Percentiles rank a stretch among this genome's conserved stretches.
Evolutionary conservation across 2,888 invertebrate species (phyloP).

Genomic region (Chaetoderma sp.): DNA sequence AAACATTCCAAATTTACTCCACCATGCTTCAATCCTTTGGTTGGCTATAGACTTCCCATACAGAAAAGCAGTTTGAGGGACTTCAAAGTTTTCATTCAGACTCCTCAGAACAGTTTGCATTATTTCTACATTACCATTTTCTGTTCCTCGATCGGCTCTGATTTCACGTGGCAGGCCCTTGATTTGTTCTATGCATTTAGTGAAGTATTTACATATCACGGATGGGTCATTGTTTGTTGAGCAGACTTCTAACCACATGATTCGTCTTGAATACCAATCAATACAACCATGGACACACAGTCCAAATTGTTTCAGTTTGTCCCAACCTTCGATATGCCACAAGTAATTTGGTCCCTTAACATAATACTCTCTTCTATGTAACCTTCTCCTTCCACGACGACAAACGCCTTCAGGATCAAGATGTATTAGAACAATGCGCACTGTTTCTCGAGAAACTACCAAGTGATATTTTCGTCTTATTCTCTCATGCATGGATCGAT

Average conservation of each 20-base stretch:
- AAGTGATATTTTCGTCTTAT: background rate
- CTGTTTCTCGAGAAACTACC: conserved; percentile 3
- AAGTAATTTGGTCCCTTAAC: conserved; percentile 5
- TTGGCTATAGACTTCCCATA: too few relatives aligned
- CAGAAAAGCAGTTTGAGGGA: background rate
- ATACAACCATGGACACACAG: conserved; percentile 11
- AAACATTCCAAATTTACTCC: background rate
- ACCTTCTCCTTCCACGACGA: background rate
- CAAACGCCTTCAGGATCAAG: background rate
- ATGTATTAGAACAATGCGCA: background rate
- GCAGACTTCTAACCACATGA: conserved; percentile 10
- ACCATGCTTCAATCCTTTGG: too few relatives aligned
- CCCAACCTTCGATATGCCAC: conserved; percentile 17
- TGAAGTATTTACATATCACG: conserved; percentile 5
- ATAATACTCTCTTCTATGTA: background rate
- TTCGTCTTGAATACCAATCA: conserved; percentile 8
- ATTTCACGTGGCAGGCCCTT: background rate
- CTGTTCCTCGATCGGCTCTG: conserved; percentile 12
- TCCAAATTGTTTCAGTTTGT: conserved; percentile 10
- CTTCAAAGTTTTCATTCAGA: background rate
- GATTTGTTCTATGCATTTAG: background rate
- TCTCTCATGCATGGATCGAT: conserved; percentile 9
- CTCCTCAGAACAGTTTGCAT: background rate
- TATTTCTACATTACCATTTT: conserved; percentile 8
- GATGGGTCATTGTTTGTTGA: conserved; percentile 9